phyloP scores from a whole-genome alignment of 2,113 vertebrate genomes.

The Forbesichthys agassizii region DNA sequence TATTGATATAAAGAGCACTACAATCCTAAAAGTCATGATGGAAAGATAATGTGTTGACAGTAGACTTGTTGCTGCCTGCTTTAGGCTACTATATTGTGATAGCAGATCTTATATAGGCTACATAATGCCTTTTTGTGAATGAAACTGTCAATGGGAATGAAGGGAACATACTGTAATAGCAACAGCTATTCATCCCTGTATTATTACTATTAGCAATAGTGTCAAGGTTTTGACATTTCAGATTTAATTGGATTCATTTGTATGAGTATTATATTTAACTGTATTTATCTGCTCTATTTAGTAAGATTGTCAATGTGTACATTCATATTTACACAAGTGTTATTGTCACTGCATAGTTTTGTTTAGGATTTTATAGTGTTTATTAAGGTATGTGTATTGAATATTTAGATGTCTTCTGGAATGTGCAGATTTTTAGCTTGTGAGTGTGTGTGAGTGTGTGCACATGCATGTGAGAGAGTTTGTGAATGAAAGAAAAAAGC shows the following conservation, averaged over 20 bases:
- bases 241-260: not conserved
- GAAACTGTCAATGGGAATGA: too few relatives aligned
- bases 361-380: conserved; percentile 37
- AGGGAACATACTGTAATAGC: too few relatives aligned
- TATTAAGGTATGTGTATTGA: conserved; percentile 47
- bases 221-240: too few relatives aligned
- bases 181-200: too few relatives aligned
- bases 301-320: conserved; percentile 32
- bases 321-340: conserved; percentile 47
- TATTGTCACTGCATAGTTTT: conserved; percentile 12
- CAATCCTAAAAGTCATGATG: too few relatives aligned
- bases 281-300: conserved; percentile 41
- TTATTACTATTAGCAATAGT: too few relatives aligned
- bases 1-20: too few relatives aligned
- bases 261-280: conserved; percentile 29
- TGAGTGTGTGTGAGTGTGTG: conserved; percentile 8
- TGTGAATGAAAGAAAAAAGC: conserved; percentile 4
- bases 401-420: not conserved
- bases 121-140: too few relatives aligned
- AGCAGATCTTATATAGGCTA: too few relatives aligned
- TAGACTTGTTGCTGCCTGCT: too few relatives aligned
- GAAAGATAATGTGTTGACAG: too few relatives aligned
- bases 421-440: conserved; percentile 21
- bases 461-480: conserved; percentile 7
- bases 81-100: too few relatives aligned